Evolutionary conservation across 2,888 invertebrate species (phyloP), one percentile per base, ranked within the genome.

Genomic region (Yponomeuta evonymella): DNA sequence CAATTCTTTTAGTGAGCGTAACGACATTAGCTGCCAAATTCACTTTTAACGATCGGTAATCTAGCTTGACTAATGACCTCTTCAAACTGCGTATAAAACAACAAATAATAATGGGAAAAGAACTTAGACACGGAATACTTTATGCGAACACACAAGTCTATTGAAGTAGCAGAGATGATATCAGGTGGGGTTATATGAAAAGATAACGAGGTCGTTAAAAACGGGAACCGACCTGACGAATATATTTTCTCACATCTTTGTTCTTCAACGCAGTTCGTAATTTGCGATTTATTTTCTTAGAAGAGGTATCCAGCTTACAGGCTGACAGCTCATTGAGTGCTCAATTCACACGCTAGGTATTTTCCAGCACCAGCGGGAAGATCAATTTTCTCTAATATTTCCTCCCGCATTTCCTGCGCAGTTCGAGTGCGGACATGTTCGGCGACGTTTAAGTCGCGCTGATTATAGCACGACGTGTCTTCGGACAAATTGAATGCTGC

Each of bases 31-130:
- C n/a, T 9, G 51, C 51, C 43, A 68, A 68, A 68, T 68, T 68
- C 73, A 73, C 74, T 74, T 70, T 73, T 72, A 75, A 73, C 74
- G 75, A 74, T 68, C 51, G 48, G 29, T 29, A 51, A 51, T 73
- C 70, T 71, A 70, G 75, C 73, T 76, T 78, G 76, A 81, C 79
- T 83, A 83, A 84, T 81, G 80, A 77, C 74, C 76, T 77, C 78
- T 82, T 78, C 76, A 83, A 81, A 79, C 75, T 78, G 51, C 36
- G 67, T 11, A 43, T 36, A 15, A 48, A 67, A 23, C 30, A 65
- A 65, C 65, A 65, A 65, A 65, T 58, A 58, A 58, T 12, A 58
- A 58, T 15, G 51, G 51, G 15, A 15, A 58, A 58, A 58, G 51
- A 15, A 58, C 51, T 58, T 51, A 3, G 5, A 51, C 3, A 9